These are phyloP conservation scores for Podiceps cristatus DNA, from an alignment of 2,113 vertebrate species.

Conservation along the genomic window DNA sequence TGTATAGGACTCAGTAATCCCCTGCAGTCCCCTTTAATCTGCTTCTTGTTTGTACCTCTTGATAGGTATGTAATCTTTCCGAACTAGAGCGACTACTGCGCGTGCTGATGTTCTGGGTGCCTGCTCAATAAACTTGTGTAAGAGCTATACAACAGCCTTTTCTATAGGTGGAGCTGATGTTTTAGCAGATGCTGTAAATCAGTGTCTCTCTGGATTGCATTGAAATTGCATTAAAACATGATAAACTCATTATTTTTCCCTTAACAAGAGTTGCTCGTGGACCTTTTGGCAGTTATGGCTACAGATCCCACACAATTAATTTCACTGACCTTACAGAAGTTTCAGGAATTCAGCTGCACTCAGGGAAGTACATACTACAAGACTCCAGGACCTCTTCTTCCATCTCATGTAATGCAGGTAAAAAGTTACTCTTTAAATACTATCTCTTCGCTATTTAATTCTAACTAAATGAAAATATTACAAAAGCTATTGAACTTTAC, in stretches of 20 bases:
- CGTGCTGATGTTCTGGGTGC: neutral
- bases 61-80: neutral
- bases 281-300: neutral
- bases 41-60: neutral
- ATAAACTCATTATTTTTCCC: neutral
- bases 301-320: neutral
- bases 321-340: neutral
- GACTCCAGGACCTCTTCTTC: neutral
- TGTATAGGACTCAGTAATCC: neutral
- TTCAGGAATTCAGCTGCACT: neutral
- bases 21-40: neutral
- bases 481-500: neutral
- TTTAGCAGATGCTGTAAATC: neutral
- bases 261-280: neutral
- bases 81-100: neutral
- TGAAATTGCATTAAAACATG: neutral
- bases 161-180: conserved; percentile 17
- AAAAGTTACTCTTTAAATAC: neutral
- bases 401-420: neutral
- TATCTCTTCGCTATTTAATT: neutral
- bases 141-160: neutral
- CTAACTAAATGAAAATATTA: neutral
- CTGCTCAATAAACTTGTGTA: neutral
- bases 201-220: neutral
- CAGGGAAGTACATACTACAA: rapidly evolving